Evolutionary conservation across 2,113 vertebrate genomes (phyloP).

Genomic region (Origma solitaria): DNA sequence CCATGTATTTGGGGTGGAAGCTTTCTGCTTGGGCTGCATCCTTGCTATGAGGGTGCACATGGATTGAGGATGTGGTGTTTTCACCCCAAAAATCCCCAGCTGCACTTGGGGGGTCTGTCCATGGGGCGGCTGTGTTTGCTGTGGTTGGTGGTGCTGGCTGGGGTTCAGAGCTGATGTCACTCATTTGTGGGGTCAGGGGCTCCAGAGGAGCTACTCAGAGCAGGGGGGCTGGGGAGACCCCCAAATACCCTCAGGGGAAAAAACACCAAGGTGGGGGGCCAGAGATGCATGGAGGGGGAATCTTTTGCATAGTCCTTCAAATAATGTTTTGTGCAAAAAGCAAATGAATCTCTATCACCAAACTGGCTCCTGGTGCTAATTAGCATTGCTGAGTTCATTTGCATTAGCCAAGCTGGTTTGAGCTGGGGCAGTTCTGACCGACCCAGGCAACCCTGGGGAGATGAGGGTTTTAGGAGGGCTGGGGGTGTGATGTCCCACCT

Average conservation of each 20-base stretch:
- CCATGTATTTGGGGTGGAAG: background rate
- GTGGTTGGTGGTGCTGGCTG: background rate
- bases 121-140: background rate
- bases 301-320: background rate
- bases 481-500: background rate
- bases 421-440: background rate
- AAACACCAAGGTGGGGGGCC: background rate
- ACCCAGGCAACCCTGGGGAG: background rate
- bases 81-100: background rate
- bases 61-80: background rate
- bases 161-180: background rate
- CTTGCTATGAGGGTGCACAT: accelerated
- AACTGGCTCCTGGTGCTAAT: conserved; percentile 10
- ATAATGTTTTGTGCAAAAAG: background rate
- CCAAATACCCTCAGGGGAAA: background rate
- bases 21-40: background rate
- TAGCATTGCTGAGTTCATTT: background rate
- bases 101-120: background rate
- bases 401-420: background rate
- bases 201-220: background rate
- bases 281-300: accelerated
- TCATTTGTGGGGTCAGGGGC: background rate
- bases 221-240: background rate
- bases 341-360: background rate
- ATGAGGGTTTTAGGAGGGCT: background rate